Conservation (phyloP, 2,888 invertebrate genomes). For the Pyralis farinalis region DNA sequence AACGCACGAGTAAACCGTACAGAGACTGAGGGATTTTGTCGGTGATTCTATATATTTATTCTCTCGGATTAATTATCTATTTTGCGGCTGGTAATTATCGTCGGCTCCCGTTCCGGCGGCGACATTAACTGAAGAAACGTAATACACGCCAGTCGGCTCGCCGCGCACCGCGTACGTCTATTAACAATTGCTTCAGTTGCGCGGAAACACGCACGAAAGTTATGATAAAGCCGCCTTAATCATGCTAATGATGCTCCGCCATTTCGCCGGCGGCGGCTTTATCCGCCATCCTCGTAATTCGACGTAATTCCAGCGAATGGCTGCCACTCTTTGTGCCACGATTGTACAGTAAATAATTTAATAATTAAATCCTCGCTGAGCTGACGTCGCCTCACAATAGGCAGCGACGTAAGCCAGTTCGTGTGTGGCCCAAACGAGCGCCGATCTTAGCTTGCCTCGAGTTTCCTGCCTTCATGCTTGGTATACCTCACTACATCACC, state of each 20-base stretch:
- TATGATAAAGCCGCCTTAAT: not conserved
- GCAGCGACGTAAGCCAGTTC: slow-evolving; percentile 29
- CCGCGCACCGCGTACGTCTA: not conserved
- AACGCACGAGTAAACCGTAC: no score
- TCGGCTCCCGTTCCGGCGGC: no score
- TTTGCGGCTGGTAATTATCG: no score
- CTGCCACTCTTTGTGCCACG: slow-evolving; percentile 5
- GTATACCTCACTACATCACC: no score
- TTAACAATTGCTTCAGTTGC: not conserved
- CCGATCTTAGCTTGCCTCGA: not conserved
- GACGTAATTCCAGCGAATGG: not conserved
- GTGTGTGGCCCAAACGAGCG: slow-evolving; percentile 13
- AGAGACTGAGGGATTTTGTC: no score
- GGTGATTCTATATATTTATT: no score
- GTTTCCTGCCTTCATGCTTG: no score
- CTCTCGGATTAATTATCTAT: no score
- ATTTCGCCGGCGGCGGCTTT: not conserved
- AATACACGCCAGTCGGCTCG: not conserved
- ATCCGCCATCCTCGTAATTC: not conserved
- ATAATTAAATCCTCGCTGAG: slow-evolving; percentile 49
- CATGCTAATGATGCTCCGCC: not conserved
- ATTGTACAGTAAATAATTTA: slow-evolving; percentile 40
- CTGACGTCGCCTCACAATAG: slow-evolving; percentile 36
- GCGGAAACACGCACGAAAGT: not conserved
- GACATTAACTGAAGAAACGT: not conserved